Base-by-base conservation (phyloP, 1,140 invertebrate genomes). In the Drosophila kepulauana region DNA sequence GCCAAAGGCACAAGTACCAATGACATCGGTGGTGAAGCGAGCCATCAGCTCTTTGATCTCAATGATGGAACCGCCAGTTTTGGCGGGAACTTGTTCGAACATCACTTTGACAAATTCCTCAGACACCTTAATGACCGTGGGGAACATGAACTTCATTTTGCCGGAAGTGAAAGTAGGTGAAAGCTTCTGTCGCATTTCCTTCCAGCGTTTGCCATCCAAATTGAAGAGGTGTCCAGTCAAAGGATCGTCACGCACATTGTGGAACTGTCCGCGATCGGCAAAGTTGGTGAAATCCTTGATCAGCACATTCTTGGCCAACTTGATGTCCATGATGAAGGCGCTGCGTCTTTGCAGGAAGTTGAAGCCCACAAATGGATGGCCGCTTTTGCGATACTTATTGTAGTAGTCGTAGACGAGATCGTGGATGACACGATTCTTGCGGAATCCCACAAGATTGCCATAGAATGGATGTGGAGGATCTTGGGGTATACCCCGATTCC, bases 1-100 rank as follows among this genome's bases (percentile, higher is more conserved):
- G 0, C 95, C 95, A 80, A 95, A 95, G 7, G 94, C 95, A 49
- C 95, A 94, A 20, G 92, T 94, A 0, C 94, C 95, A 15, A 96
- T 95, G 0, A 91, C 79, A 58, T 93, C 92, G 4, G 81, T 85
- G 1, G 84, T 91, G 57, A 80, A 93, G 8, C 90, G 75, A 0
- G 81, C 79, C 52, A 88, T 25, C 13, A 92, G 45, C 13, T 91
- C 76, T 0, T 72, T 78, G 6, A 91, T 61, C 25, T 92, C 87
- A 10, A 86, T 5, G 2, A 59, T 35, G 6, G 51, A 0, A 1
- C 64, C 64, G 33, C 41, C 52, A 25, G 38, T 5, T 4, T 56
- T 54, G 1, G 64, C 51, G 8, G 51, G 52, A 8, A 67, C 8
- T 1, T 57, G 64, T 1, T 74, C 49, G 5, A 20, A 15, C 6